Base-by-base conservation (phyloP, 1,140 invertebrate species). In the Heterodera carotae region DNA sequence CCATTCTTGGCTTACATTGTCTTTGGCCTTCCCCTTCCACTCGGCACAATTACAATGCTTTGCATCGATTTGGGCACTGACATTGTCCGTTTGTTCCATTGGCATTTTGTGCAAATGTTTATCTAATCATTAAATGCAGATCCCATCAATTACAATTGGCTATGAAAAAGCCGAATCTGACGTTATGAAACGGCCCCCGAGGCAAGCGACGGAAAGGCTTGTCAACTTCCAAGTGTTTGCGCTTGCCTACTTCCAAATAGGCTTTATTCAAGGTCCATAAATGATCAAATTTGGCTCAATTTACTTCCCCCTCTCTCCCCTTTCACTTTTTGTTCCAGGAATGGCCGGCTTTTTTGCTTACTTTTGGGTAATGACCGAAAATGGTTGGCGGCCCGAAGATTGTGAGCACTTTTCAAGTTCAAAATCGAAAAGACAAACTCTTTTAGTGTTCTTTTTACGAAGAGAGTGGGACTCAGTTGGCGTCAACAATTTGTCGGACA, bases 41-140 rank as follows among this genome's bases (percentile, higher is more conserved):
- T 98, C 80, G 96, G 96, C 87, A 98, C 96, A 75, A 95, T 99
- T 77, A 98, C 96, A 82, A 99, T 99, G 91, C 92, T 99, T 81
- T 99, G 96, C 91, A 98, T 99, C 91, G 96, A 99, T 92, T 91
- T 99, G 89, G 96, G 96, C 92, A 99, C 96, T 88, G 96, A 99
- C 92, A 98, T 98, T 95, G 90, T 80, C 48, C 22, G 48, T 56
- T 4, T 18, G 48, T 43, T 43, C 48, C 15, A 22, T 22, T 5
- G 15, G 15, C 5, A 56, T 15, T 2, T 5, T 15, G 22, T 64
- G 76, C 39, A 25, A 43, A 8, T 76, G n/a, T 31, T 33, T 22
- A 53, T 25, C 56, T 25, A 56, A 72, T 25, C 29, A 29, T 7
- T 36, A 43, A 25, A 7, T 27, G 69, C 64, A 79, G 78, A 69